phyloP scores from a whole-genome alignment of 2,113 vertebrate genomes.

The Tenebrosternarchus preto region DNA sequence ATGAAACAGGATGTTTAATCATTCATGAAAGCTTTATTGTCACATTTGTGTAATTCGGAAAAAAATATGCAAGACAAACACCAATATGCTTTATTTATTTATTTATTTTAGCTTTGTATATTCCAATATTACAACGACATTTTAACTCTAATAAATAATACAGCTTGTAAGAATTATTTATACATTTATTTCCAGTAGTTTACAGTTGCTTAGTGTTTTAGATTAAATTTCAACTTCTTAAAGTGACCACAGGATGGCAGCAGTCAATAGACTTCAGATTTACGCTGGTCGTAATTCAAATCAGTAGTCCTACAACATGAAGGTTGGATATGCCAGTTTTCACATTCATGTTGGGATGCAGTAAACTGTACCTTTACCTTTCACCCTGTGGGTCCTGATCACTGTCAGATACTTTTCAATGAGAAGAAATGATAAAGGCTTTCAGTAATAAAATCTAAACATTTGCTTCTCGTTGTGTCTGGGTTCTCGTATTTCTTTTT shows the following conservation, averaged over 20 bases:
- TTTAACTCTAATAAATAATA: constrained; percentile 17
- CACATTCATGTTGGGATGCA: too few species aligned
- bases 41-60: not conserved
- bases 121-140: not conserved
- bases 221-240: not conserved
- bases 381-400: too few species aligned
- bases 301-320: too few species aligned
- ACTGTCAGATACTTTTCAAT: too few species aligned
- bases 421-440: too few species aligned
- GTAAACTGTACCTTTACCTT: too few species aligned
- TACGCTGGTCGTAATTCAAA: not conserved
- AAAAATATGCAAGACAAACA: not conserved
- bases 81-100: not conserved
- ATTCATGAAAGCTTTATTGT: too few species aligned
- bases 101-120: not conserved
- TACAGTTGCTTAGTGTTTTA: not conserved
- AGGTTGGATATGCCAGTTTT: too few species aligned
- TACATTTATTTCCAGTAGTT: not conserved
- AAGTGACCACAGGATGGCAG: constrained; percentile 14
- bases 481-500: too few species aligned
- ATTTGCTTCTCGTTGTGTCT: too few species aligned
- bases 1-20: too few species aligned
- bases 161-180: not conserved
- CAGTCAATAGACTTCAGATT: not conserved
- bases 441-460: too few species aligned